These are phyloP conservation scores for Mus pahari DNA, from an alignment of 2,113 vertebrate species.

Conservation along the genomic window DNA sequence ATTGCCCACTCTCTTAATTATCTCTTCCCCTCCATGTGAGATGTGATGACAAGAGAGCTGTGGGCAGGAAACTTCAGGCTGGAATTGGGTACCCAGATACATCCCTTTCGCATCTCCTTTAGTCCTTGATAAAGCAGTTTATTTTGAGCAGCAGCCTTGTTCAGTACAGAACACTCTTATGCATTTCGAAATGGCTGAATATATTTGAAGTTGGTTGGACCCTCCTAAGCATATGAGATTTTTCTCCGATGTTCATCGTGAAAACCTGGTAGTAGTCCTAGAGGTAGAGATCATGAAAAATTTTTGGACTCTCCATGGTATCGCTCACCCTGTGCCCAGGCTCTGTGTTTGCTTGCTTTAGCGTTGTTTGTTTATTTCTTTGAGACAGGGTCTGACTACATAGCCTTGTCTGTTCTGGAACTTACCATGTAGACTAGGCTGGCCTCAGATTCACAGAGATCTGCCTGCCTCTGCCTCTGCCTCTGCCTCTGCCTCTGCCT, in stretches of 20 bases:
- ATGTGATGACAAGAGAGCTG: background rate
- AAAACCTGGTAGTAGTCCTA: background rate
- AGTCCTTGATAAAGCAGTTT: background rate
- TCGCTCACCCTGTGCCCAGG: background rate
- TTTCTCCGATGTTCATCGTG: background rate
- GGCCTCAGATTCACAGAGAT: background rate
- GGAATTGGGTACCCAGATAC: background rate
- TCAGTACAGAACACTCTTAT: background rate
- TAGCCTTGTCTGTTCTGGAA: background rate
- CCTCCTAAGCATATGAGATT: background rate
- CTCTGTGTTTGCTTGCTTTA: background rate
- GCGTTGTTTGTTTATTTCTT: background rate
- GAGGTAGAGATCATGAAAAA: background rate
- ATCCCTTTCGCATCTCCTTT: background rate
- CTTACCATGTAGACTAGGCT: background rate
- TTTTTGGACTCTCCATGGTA: background rate
- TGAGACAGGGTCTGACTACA: background rate
- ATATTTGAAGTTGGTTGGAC: background rate
- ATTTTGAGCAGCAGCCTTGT: background rate
- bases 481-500: background rate
- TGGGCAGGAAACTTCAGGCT: background rate
- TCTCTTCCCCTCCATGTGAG: background rate
- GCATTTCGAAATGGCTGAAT: background rate
- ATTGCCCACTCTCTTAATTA: background rate
- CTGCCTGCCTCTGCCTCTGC: background rate